Evolutionary conservation across 2,888 invertebrate genomes (phyloP).

Genomic region (Platycheirus rosarum): DNA sequence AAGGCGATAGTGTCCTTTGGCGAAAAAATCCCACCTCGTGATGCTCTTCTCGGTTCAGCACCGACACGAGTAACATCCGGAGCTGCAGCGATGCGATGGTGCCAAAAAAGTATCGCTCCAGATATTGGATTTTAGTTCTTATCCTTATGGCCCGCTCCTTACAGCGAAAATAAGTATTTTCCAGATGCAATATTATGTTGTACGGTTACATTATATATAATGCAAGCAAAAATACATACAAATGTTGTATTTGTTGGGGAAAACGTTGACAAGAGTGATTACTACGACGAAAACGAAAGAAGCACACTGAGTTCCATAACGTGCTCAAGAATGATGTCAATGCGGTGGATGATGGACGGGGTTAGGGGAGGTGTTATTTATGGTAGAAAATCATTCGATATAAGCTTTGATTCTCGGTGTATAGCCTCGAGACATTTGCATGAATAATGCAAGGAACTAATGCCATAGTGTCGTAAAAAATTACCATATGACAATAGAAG

Average conservation of each 20-base stretch:
- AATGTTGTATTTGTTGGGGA: constrained; percentile 29
- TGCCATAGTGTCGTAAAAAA: constrained; percentile 70
- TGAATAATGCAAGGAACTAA: constrained; percentile 71
- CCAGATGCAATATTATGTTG: constrained; percentile 46
- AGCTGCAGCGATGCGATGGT: constrained; percentile 40
- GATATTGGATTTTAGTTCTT: constrained; percentile 66
- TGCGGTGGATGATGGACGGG: too few relatives aligned
- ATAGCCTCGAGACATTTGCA: constrained; percentile 66
- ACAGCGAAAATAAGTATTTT: constrained; percentile 28
- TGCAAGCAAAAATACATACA: constrained; percentile 32
- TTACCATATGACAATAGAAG: constrained; percentile 69
- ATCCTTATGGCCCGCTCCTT: constrained; percentile 17
- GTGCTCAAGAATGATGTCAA: too few relatives aligned
- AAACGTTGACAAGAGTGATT: constrained; percentile 68
- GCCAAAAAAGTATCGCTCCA: constrained; percentile 64
- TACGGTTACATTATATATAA: constrained; percentile 11
- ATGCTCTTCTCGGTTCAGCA: constrained; percentile 36
- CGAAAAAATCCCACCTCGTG: constrained; percentile 24
- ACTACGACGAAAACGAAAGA: constrained; percentile 52
- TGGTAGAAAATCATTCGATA: constrained; percentile 67
- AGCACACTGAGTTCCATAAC: too few relatives aligned
- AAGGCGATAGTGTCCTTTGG: constrained; percentile 24
- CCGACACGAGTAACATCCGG: constrained; percentile 52
- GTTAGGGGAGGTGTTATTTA: constrained; percentile 39
- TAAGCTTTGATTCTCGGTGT: constrained; percentile 62